These are phyloP conservation scores for Aphodius granarius DNA, from an alignment of 2,888 invertebrate species.

Conservation along the genomic window DNA sequence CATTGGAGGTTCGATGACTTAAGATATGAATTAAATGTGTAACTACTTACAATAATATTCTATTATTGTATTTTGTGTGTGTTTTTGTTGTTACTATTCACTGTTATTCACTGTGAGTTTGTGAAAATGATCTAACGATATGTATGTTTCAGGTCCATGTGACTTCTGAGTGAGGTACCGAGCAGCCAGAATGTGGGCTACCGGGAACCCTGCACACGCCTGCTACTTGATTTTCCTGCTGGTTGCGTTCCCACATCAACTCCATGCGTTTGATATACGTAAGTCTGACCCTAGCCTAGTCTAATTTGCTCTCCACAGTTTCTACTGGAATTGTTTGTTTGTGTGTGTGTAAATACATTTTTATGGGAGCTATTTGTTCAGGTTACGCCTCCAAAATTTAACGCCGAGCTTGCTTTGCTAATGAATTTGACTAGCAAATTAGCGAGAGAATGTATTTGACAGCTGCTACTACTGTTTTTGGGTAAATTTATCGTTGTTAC, in stretches of 20 bases:
- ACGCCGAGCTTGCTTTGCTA: slow-evolving; percentile 6
- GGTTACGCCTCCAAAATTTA: neutral
- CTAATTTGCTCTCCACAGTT: neutral
- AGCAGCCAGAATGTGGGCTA: slow-evolving; percentile 33
- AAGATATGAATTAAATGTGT: no score
- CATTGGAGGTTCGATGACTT: no score
- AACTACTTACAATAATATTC: no score
- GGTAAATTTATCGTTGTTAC: no score
- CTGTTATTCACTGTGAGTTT: neutral
- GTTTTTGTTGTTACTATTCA: neutral
- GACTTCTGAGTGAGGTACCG: slow-evolving; percentile 30
- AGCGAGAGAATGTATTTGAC: neutral
- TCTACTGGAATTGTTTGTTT: neutral
- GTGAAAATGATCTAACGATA: neutral
- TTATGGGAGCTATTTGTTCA: neutral
- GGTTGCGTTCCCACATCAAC: slow-evolving; percentile 27
- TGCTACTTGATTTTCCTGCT: slow-evolving; percentile 30
- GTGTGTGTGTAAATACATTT: neutral
- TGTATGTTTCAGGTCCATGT: slow-evolving; percentile 39
- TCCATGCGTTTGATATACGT: slow-evolving; percentile 32
- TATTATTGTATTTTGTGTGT: neutral
- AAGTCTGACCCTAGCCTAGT: slow-evolving; percentile 20
- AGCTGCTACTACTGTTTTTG: no score
- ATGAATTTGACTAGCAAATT: neutral
- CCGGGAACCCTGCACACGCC: slow-evolving; percentile 27